phyloP scores from a whole-genome alignment of 23 tunicate species.

The Halocynthia roretzi region DNA sequence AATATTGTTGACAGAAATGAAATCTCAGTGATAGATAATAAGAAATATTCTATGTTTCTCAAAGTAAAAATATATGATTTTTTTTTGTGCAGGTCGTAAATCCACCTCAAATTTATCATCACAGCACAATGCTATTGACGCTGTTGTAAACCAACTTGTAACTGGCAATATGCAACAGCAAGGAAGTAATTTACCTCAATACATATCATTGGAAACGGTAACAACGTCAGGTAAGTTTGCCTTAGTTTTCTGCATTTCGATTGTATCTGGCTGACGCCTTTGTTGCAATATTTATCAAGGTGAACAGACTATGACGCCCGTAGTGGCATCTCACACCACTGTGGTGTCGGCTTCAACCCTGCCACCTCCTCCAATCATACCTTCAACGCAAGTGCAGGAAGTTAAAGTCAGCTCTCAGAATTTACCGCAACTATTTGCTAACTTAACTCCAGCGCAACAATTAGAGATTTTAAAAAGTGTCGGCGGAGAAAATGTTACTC shows the following conservation, averaged over 20 bases:
- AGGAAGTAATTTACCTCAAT: slow-evolving; percentile 4
- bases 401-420: slow-evolving; percentile 5
- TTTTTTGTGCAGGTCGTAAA: not conserved
- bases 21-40: no score
- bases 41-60: no score
- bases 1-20: no score
- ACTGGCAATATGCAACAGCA: not conserved
- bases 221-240: slow-evolving; percentile 16
- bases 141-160: not conserved
- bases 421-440: slow-evolving; percentile 34
- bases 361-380: slow-evolving; percentile 24
- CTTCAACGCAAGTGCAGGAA: not conserved
- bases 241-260: no score
- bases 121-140: not conserved
- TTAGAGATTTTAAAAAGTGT: slow-evolving; percentile 72
- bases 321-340: not conserved
- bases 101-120: not conserved
- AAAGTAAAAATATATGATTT: not conserved
- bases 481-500: slow-evolving; percentile 30
- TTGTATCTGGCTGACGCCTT: no score
- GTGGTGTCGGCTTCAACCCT: slow-evolving; percentile 23
- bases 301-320: no score
- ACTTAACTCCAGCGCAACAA: slow-evolving; percentile 66
- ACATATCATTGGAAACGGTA: slow-evolving; percentile 11
- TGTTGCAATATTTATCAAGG: no score